A percentile compares a stretch with the other conserved stretches of the same genome.
These are phyloP conservation scores for Buphagus erythrorhynchus DNA, from an alignment of 2,797 vertebrate genomes.

Conservation along the genomic window DNA sequence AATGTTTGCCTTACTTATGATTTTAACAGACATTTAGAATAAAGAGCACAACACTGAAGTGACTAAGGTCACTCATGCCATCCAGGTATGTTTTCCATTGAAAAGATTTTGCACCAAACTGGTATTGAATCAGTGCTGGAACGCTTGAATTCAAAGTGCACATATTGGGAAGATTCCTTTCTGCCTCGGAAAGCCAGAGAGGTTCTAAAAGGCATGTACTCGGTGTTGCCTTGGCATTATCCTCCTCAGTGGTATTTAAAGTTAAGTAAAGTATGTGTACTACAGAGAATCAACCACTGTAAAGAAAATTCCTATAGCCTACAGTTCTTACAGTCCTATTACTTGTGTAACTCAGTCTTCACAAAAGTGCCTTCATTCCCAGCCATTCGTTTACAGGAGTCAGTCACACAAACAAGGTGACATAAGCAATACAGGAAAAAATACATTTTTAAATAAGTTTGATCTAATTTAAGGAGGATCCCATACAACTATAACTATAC, in stretches of 20 bases:
- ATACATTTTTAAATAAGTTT: not conserved
- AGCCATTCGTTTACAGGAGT: not conserved
- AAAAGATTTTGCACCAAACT: not conserved
- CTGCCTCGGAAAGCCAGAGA: not conserved
- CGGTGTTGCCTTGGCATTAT: not conserved
- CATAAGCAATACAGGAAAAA: not conserved
- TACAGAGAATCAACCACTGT: not conserved
- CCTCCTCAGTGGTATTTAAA: not conserved
- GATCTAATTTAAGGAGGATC: not conserved
- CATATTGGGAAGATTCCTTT: not conserved
- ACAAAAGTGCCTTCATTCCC: not conserved
- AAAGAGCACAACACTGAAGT: not conserved
- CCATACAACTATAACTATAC: not conserved
- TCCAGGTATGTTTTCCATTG: not conserved
- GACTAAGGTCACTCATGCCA: not conserved
- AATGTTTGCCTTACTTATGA: not conserved
- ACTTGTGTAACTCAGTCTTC: not conserved
- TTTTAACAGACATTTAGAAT: not conserved
- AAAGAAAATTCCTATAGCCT: not conserved
- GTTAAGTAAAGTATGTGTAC: not conserved
- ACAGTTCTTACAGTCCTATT: not conserved
- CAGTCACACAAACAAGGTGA: not conserved
- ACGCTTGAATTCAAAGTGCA: not conserved
- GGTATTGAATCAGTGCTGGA: not conserved
- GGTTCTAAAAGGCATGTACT: not conserved